Conservation (phyloP, 2,888 invertebrate genomes). For the Mythimna pallens region DNA sequence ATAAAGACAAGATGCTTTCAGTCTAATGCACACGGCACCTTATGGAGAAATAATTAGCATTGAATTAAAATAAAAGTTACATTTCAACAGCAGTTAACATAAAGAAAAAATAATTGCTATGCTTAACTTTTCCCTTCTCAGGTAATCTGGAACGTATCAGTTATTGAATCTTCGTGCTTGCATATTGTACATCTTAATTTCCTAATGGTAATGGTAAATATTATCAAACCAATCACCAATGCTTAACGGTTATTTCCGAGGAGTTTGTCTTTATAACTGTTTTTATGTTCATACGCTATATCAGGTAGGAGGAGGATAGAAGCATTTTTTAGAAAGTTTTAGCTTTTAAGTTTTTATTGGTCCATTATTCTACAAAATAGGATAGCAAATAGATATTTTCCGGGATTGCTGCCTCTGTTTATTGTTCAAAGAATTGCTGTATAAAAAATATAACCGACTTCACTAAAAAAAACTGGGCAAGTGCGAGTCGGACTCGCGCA, state of each 20-base stretch:
- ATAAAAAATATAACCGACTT: too few species aligned
- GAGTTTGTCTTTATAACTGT: not conserved
- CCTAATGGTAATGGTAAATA: not conserved
- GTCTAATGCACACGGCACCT: too few species aligned
- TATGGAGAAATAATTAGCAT: not conserved
- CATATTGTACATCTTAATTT: too few species aligned
- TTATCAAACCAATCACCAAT: not conserved
- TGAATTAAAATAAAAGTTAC: not conserved
- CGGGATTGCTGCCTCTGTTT: too few species aligned
- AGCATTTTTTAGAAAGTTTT: not conserved
- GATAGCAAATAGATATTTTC: too few species aligned
- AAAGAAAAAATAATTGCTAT: not conserved
- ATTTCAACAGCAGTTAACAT: not conserved
- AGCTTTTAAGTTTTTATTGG: too few species aligned
- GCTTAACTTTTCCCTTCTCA: not conserved
- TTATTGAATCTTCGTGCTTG: slow-evolving; percentile 37
- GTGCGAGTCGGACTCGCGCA: too few species aligned
- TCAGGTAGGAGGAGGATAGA: not conserved
- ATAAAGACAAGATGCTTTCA: not conserved
- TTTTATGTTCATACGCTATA: not conserved
- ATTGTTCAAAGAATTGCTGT: too few species aligned
- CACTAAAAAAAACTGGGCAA: too few species aligned
- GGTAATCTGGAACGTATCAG: slow-evolving; percentile 20
- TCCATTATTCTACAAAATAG: too few species aligned
- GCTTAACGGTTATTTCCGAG: slow-evolving; percentile 1